phyloP scores from a whole-genome alignment of 2,888 invertebrate species.

The Chironomus riparius region DNA sequence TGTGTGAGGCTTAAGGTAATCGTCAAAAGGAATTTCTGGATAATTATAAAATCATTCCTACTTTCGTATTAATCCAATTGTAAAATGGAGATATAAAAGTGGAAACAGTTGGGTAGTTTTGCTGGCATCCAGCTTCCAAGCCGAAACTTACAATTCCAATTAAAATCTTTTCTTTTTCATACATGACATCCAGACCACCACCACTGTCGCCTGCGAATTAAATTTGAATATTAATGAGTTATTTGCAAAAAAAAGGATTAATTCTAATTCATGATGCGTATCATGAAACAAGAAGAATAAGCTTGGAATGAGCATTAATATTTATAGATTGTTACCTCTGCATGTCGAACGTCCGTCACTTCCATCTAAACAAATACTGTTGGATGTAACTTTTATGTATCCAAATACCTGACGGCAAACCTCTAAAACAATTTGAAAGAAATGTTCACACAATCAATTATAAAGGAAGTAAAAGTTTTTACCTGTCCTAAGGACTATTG shows the following conservation, averaged over 20 bases:
- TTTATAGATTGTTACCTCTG: neutral
- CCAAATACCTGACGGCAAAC: neutral
- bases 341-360: neutral
- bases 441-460: neutral
- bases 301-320: no score
- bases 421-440: neutral
- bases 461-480: neutral
- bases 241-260: no score
- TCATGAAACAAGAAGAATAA: no score
- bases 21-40: neutral
- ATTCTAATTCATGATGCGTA: no score
- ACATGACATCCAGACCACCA: neutral
- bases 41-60: neutral
- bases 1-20: no score
- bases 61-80: neutral
- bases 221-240: neutral
- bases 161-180: neutral
- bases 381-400: neutral
- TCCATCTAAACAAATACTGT: neutral
- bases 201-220: neutral
- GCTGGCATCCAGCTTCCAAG: neutral
- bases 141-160: neutral
- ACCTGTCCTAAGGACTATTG: neutral
- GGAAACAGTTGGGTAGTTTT: neutral
- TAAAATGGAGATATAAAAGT: neutral